Conservation (phyloP, 2,113 vertebrate species). For the Sapayoa aenigma region DNA sequence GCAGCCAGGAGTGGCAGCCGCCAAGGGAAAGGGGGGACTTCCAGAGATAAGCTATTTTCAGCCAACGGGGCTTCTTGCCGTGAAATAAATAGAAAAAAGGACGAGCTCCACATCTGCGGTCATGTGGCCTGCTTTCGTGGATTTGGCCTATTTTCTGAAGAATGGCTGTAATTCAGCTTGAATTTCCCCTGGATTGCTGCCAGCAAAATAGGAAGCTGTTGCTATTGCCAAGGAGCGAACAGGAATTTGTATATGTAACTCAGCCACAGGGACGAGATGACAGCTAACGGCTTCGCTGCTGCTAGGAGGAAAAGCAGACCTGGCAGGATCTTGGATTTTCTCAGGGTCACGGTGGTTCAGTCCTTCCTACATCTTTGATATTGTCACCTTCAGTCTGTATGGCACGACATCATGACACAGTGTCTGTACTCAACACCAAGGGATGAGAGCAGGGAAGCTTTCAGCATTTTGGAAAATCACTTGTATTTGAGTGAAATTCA, state of each 20-base stretch:
- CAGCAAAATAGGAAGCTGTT: conserved; percentile 84
- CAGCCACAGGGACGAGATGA: conserved; percentile 17
- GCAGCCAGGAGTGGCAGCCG: conserved; percentile 32
- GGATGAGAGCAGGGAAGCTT: not conserved
- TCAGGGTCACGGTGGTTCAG: not conserved
- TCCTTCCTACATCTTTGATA: not conserved
- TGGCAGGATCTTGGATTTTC: not conserved
- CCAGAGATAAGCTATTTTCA: conserved; percentile 69
- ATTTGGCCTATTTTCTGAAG: conserved; percentile 85
- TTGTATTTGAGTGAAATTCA: not conserved
- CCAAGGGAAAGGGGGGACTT: conserved; percentile 19
- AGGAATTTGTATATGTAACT: conserved; percentile 47
- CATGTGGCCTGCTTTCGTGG: conserved; percentile 47
- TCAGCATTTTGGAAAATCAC: not conserved
- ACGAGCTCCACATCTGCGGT: not conserved
- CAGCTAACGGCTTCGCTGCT: conserved; percentile 4
- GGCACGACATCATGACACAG: fast-evolving
- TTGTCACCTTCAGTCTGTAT: not conserved
- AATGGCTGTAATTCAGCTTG: conserved; percentile 85
- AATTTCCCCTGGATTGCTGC: conserved; percentile 79
- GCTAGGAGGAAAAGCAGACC: not conserved
- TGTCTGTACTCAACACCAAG: not conserved
- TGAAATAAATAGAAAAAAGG: conserved; percentile 34
- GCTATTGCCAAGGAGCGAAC: conserved; percentile 79
- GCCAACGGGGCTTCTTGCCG: conserved; percentile 19